Base-by-base conservation (phyloP, 2,797 vertebrate genomes). In the Philypnodon macrostomus region DNA sequence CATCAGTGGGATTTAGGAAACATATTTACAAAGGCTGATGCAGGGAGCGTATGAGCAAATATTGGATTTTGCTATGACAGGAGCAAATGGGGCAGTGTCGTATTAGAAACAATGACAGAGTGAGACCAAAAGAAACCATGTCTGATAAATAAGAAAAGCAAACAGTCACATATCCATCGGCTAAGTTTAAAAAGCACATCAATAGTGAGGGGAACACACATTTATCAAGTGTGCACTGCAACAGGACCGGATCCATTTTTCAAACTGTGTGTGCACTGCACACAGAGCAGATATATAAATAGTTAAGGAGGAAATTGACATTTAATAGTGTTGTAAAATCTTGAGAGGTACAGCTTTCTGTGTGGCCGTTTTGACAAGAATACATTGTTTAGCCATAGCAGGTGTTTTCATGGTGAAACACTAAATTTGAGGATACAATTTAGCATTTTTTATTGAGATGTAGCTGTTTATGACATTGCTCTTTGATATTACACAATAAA, bases 21-120 rank as follows among this genome's bases (percentile, higher is more conserved):
- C 67, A 79, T 80, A 85, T 85, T 85, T 80, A 82, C 75, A 73
- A 58, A 69, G 66, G 58, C 70, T 73, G 78, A 81, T 59, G 70
- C 70, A 72, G 71, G 30, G 57, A 85, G 71, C 70, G 37, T 79
- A 78, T 82, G 75, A 71, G 65, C 63, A 81, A 82, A 81, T 81
- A 85, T 81, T 85, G 63, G 76, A 85, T 87, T 87, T 79, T 55
- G 59, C 67, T 60, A 60, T 73, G 72, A 72, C 53, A 53, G 58
- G 72, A 85, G 75, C 79, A 85, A 84, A 81, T 82, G 67, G 75
- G 77, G 85, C 77, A 78, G 61, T 41, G 66, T 73, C 80, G 77
- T 73, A 80, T 79, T 75, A 79, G 69, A 70, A 81, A 84, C 51
- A 66, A 72, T 70, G 77, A 77, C 61, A 67, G 54, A 58, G 63